Conservation (phyloP, 2,113 vertebrate genomes). For the Antechinus stuartii region DNA sequence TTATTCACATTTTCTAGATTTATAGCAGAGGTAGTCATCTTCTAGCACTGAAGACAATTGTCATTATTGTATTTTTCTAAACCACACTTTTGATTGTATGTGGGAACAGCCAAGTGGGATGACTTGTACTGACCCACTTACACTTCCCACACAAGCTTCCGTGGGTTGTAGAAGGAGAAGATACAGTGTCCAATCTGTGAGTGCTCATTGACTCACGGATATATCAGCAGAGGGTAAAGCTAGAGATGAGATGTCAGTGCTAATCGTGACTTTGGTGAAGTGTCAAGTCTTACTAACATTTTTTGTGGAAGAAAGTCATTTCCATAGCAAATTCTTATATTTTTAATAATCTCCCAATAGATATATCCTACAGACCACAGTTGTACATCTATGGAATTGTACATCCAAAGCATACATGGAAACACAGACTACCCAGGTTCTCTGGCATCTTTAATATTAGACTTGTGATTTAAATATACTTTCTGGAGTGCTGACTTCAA, state of each 20-base stretch:
- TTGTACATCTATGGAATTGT: background rate
- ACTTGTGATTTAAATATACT: conserved; percentile 9
- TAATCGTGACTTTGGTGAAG: conserved; percentile 38
- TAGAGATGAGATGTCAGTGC: conserved; percentile 17
- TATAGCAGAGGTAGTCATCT: conserved; percentile 11
- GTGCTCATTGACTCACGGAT: background rate
- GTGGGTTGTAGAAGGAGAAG: background rate
- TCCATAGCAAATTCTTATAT: conserved; percentile 17
- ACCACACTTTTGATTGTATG: conserved; percentile 38
- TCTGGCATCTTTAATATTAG: conserved; percentile 18
- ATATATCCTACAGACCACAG: background rate
- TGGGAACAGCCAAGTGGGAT: conserved; percentile 40
- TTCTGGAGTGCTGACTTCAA: conserved; percentile 26
- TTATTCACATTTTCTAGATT: conserved; percentile 12
- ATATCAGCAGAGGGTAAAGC: background rate
- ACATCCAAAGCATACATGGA: background rate
- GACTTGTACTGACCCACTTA: conserved; percentile 27
- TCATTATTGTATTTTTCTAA: conserved; percentile 8
- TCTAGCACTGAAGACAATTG: conserved; percentile 7
- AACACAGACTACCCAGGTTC: background rate
- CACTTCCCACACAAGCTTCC: conserved; percentile 14
- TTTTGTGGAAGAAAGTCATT: conserved; percentile 40
- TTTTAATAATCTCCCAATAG: conserved; percentile 44
- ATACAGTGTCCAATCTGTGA: background rate
- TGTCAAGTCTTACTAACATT: conserved; percentile 49